Percentiles rank a stretch among this genome's conserved stretches.
phyloP scores from a whole-genome alignment of 2,888 invertebrate genomes.

The Melinaea menophilus region DNA sequence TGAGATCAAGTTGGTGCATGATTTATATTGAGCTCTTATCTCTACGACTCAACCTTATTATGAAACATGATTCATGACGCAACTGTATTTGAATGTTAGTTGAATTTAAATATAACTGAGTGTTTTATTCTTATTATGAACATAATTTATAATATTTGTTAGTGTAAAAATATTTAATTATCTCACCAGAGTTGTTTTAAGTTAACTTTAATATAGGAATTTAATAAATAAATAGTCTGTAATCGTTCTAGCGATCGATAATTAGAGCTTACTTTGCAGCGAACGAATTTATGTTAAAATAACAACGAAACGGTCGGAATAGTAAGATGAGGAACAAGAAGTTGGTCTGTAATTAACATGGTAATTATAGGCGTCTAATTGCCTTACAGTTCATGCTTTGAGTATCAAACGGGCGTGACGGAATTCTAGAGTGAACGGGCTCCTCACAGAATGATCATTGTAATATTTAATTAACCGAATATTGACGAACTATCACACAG shows the following conservation, averaged over 20 bases:
- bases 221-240: conserved; percentile 46
- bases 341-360: conserved; percentile 72
- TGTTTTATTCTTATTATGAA: background rate
- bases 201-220: conserved; percentile 25
- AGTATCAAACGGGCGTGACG: conserved; percentile 68
- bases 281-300: conserved; percentile 65
- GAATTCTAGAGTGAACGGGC: conserved; percentile 44
- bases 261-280: conserved; percentile 57
- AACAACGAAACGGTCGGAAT: conserved; percentile 63
- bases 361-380: conserved; percentile 75
- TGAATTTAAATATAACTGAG: background rate
- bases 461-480: conserved; percentile 52
- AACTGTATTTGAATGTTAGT: background rate
- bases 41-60: conserved; percentile 34
- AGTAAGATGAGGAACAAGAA: conserved; percentile 69
- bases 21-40: conserved; percentile 48
- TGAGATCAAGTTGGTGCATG: conserved; percentile 56
- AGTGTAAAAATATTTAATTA: background rate
- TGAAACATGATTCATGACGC: conserved; percentile 32
- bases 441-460: conserved; percentile 49
- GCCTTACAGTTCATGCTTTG: conserved; percentile 69
- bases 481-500: conserved; percentile 6
- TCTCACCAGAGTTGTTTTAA: background rate
- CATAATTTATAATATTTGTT: background rate
- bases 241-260: conserved; percentile 56